Evolutionary conservation across 2,113 vertebrate species (phyloP), one percentile per base, ranked within the genome.

Genomic region (Caretta caretta): DNA sequence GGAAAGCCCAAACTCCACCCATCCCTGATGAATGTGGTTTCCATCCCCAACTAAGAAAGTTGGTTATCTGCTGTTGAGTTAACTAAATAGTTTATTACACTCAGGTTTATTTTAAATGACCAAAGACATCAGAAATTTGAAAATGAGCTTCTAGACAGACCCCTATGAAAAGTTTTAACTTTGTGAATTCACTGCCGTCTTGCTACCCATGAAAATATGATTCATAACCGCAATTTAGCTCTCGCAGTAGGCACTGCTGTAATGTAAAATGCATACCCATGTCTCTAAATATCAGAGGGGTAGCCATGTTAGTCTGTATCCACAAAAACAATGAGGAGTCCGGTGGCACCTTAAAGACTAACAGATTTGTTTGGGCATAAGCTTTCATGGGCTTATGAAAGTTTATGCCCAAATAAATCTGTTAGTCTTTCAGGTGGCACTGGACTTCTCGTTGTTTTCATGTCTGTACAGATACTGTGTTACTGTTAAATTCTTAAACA

Each of bases 21-120:
- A 53, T 3, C 75, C 6, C 8, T n/a, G 17, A 5, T 1, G 0
- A 50, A 19, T 83, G 8, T 82, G 90, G 17, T 3, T 13, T 94
- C 82, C 14, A 24, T 3, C 6, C 3, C 1, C 0, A 0, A 35
- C 80, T 90, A 84, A 51, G 42, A 54, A 62, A 86, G 27, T 29
- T 82, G 24, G 1, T 46, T 88, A 0, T 75, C 11, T 86, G 48
- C 2, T 90, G 3, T 80, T 95, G 9, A 69, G 35, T 16, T 16
- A 51, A 10, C 22, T 53, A 5, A 16, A 0, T 92, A 24, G 42
- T 86, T 86, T 12, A 38, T 0, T 50, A 87, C 57, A 4, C 25
- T 93, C 92, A 42, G 35, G 9, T 22, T 82, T 92, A 72, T 72
- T 72, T 38, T 38, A 38, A 38, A 72, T 38, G 17, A 19, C 19